Percentiles rank a stretch among this genome's conserved stretches.
Evolutionary conservation across 1,140 invertebrate species (phyloP).

Genomic region (Bombus fervidus): DNA sequence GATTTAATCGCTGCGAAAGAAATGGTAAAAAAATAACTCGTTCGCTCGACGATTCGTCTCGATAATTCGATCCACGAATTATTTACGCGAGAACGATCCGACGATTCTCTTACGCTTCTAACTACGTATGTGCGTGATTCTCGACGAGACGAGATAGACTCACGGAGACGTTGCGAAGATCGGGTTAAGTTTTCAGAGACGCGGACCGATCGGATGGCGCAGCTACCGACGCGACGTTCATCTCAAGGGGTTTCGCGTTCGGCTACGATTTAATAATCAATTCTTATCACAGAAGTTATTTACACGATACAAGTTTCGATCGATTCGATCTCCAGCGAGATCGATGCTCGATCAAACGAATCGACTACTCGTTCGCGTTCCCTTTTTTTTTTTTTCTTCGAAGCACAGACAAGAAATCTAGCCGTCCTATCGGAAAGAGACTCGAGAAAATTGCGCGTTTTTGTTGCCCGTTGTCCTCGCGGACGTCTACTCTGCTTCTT

Average conservation of each 20-base stretch:
- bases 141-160: not conserved
- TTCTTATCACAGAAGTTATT: slow-evolving; percentile 73
- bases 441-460: slow-evolving; percentile 28
- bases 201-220: slow-evolving; percentile 24
- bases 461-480: not conserved
- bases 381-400: slow-evolving; percentile 27
- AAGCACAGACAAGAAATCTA: slow-evolving; percentile 63
- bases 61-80: slow-evolving; percentile 28
- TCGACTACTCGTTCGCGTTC: slow-evolving; percentile 28
- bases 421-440: slow-evolving; percentile 59
- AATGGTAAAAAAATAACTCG: slow-evolving; percentile 7
- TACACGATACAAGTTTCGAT: slow-evolving; percentile 60
- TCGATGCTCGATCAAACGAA: slow-evolving; percentile 41
- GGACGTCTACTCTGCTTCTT: not conserved
- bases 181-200: no score
- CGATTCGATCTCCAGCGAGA: slow-evolving; percentile 11
- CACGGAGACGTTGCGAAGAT: not conserved
- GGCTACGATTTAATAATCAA: slow-evolving; percentile 66
- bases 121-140: slow-evolving; percentile 16
- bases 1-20: not conserved
- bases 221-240: slow-evolving; percentile 13
- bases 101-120: not conserved
- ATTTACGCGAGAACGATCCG: not conserved
- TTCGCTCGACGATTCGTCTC: not conserved
- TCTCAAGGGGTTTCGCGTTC: slow-evolving; percentile 65